A percentile compares a stretch with the other conserved stretches of the same genome.
phyloP scores from a whole-genome alignment of 2,113 vertebrate species.

The Polyodon spathula region DNA sequence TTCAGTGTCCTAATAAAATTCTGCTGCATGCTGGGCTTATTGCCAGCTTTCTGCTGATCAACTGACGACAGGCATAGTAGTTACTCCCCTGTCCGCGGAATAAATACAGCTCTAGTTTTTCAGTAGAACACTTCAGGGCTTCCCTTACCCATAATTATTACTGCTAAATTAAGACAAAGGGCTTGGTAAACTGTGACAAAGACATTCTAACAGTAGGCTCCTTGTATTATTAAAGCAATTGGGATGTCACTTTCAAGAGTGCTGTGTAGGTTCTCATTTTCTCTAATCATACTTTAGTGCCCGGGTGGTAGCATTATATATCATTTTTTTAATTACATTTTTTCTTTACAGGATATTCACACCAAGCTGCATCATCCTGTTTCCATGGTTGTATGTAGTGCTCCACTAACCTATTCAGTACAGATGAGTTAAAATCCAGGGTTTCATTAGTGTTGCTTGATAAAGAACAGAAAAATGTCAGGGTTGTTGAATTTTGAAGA shows the following conservation, averaged over 20 bases:
- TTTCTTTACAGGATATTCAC: too few species aligned
- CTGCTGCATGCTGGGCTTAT: conserved; percentile 20
- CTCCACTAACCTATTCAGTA: too few species aligned
- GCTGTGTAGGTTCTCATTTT: conserved; percentile 14
- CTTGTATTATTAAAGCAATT: conserved; percentile 28
- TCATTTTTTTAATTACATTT: too few species aligned
- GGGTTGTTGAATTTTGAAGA: too few species aligned
- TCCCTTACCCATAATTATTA: conserved; percentile 22
- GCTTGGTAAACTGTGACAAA: background rate
- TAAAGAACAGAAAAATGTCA: too few species aligned
- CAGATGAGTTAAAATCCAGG: too few species aligned
- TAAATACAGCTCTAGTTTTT: background rate
- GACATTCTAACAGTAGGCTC: background rate
- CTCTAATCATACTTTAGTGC: too few species aligned
- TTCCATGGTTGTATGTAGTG: too few species aligned
- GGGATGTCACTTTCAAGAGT: conserved; percentile 14
- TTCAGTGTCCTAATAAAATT: too few species aligned
- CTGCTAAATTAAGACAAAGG: conserved; percentile 18
- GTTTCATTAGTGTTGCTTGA: too few species aligned
- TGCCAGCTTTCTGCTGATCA: conserved; percentile 34
- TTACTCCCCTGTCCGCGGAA: background rate
- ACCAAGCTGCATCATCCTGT: too few species aligned
- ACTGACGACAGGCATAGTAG: conserved; percentile 32
- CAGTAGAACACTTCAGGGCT: background rate
- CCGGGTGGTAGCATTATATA: too few species aligned